Evolutionary conservation across 2,113 vertebrate species (phyloP).

Genomic region (Numida meleagris): DNA sequence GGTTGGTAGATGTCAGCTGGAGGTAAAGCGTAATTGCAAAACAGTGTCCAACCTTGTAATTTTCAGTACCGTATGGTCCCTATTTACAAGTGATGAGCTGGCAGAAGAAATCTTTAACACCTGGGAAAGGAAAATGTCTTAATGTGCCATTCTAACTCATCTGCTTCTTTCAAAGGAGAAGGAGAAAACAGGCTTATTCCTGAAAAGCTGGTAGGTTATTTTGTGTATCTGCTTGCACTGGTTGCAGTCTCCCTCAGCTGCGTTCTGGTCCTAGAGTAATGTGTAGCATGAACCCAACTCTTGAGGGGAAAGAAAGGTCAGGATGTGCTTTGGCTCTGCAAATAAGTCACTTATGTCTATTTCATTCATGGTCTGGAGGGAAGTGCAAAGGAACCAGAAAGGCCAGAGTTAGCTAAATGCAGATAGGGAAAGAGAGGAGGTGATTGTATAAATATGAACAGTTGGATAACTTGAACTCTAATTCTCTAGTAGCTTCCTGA

Average conservation of each 20-base stretch:
- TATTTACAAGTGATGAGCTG: not conserved
- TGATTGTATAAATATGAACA: not conserved
- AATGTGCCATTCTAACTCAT: not conserved
- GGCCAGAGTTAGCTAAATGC: not conserved
- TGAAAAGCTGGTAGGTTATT: not conserved
- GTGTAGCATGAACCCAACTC: not conserved
- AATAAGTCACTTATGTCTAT: not conserved
- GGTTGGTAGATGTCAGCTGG: not conserved
- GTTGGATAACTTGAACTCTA: not conserved
- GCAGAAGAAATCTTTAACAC: not conserved
- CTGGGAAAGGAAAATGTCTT: not conserved
- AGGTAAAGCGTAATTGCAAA: not conserved
- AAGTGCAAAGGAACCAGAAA: not conserved
- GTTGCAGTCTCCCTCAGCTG: not conserved
- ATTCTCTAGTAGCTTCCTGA: not conserved
- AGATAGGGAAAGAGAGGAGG: not conserved
- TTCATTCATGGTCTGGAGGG: not conserved
- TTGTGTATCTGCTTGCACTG: not conserved
- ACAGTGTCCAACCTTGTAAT: not conserved
- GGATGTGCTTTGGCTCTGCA: not conserved
- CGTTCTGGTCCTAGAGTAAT: not conserved
- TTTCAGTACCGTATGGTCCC: not conserved
- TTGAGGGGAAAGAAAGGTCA: not conserved
- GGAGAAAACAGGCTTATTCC: not conserved
- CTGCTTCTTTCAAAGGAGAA: not conserved